Percentiles rank a stretch among this genome's conserved stretches.
Conservation (phyloP, 2,113 vertebrate genomes). For the Callaeas wilsoni region DNA sequence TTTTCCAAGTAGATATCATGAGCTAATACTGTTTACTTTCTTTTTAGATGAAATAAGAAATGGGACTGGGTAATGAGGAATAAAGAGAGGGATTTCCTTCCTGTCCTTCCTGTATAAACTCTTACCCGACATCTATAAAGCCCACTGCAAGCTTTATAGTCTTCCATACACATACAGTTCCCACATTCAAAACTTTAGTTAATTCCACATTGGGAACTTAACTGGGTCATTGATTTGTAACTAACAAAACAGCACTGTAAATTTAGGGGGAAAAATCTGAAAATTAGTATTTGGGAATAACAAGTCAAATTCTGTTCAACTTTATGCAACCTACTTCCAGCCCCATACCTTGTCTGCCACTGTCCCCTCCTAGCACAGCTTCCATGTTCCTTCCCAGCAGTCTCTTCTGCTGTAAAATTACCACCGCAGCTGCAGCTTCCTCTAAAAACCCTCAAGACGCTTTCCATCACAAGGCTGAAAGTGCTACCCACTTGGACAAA, state of each 20-base stretch:
- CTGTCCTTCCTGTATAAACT: neutral
- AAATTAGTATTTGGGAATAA: neutral
- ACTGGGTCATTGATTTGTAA: neutral
- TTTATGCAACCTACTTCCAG: neutral
- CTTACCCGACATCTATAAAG: neutral
- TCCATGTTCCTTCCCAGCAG: neutral
- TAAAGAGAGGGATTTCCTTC: neutral
- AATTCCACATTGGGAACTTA: neutral
- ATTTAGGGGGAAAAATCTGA: fast-evolving
- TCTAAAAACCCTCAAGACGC: neutral
- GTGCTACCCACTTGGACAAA: neutral
- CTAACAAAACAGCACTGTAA: neutral
- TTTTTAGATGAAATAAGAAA: neutral
- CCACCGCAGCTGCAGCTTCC: neutral
- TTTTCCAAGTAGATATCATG: neutral
- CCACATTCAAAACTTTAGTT: neutral
- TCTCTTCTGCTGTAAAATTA: neutral
- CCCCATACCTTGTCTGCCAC: neutral
- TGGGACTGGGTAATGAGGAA: neutral
- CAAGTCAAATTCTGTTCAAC: neutral
- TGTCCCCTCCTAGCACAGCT: fast-evolving
- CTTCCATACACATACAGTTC: neutral
- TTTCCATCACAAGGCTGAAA: neutral
- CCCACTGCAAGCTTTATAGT: neutral
- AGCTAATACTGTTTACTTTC: neutral